phyloP scores from a whole-genome alignment of 1,140 invertebrate genomes.

The Acromyrmex echinatior region DNA sequence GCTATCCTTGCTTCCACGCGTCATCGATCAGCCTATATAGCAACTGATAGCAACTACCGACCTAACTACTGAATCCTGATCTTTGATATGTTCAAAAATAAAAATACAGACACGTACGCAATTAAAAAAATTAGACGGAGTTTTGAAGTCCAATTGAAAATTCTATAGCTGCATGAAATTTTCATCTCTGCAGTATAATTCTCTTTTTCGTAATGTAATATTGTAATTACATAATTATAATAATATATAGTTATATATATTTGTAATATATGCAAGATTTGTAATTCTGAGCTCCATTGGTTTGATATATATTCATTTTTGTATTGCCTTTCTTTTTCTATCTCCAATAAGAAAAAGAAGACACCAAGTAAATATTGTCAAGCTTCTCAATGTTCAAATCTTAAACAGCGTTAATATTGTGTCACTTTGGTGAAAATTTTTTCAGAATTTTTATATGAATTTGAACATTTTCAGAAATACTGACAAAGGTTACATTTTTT shows the following conservation, averaged over 20 bases:
- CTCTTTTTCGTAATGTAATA: not conserved
- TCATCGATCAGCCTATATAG: slow-evolving; percentile 23
- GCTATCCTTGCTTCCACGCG: not conserved
- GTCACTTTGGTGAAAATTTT: too few relatives aligned
- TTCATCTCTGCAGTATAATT: not conserved
- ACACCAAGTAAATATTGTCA: too few relatives aligned
- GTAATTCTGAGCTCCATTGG: not conserved
- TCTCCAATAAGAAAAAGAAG: too few relatives aligned
- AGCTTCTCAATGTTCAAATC: too few relatives aligned
- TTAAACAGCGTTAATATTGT: too few relatives aligned
- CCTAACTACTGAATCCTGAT: not conserved
- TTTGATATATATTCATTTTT: too few relatives aligned
- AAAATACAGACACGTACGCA: not conserved
- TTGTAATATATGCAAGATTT: not conserved
- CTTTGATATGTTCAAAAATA: not conserved
- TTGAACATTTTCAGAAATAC: too few relatives aligned
- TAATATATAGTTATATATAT: not conserved
- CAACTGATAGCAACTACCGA: not conserved
- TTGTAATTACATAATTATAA: not conserved
- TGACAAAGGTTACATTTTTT: too few relatives aligned
- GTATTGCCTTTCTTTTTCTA: too few relatives aligned
- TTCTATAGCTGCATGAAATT: not conserved
- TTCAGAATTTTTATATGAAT: too few relatives aligned
- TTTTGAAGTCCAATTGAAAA: not conserved
- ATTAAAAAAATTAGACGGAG: not conserved